These are phyloP conservation scores for Aricia artaxerxes DNA, from an alignment of 2,888 invertebrate species.

Conservation along the genomic window DNA sequence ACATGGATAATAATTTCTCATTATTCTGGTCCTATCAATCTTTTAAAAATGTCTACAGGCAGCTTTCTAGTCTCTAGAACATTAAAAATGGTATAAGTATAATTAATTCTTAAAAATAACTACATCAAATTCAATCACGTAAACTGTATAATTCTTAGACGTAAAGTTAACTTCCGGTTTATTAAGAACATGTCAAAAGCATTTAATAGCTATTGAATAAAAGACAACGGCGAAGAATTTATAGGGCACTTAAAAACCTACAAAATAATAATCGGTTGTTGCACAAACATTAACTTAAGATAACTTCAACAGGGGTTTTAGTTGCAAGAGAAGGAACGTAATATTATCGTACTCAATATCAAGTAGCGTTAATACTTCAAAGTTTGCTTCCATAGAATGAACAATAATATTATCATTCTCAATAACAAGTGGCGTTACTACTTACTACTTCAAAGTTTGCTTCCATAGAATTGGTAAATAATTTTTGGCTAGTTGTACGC, in stretches of 20 bases:
- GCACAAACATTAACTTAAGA: not conserved
- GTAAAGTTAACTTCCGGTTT: not conserved
- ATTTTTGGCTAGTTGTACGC: not conserved
- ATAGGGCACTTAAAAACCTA: not conserved
- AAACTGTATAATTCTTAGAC: not conserved
- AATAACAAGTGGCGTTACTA: not conserved
- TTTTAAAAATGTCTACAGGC: not conserved
- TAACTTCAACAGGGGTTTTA: too few species aligned
- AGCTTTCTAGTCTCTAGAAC: slow-evolving; percentile 1
- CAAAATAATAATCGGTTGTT: not conserved
- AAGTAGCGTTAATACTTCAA: too few species aligned
- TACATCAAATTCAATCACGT: not conserved
- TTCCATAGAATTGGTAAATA: not conserved
- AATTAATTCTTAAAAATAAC: not conserved
- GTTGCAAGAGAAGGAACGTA: too few species aligned
- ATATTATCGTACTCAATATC: too few species aligned
- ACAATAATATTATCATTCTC: too few species aligned
- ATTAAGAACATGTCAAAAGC: not conserved
- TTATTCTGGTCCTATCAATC: not conserved
- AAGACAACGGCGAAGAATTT: not conserved
- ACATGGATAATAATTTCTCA: not conserved
- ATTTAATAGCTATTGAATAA: not conserved
- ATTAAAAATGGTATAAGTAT: not conserved
- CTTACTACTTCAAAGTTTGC: not conserved
- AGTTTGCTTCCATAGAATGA: not conserved